Conservation (phyloP, 2,797 vertebrate genomes). For the Crocidura indochinensis region DNA sequence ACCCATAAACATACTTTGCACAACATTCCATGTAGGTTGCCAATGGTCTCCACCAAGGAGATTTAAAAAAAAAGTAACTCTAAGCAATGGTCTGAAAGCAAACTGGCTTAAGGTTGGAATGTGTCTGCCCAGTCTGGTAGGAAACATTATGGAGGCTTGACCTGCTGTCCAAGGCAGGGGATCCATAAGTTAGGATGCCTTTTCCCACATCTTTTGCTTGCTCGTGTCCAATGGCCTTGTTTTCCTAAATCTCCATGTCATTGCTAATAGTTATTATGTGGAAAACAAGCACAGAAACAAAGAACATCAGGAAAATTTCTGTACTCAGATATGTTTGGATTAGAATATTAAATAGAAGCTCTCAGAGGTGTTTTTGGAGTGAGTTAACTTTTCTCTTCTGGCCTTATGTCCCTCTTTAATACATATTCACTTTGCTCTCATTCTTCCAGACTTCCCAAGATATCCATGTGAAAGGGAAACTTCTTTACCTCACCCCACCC, state of each 20-base stretch:
- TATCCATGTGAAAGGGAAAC: neutral
- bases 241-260: conserved; percentile 9
- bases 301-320: neutral
- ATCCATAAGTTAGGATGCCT: neutral
- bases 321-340: neutral
- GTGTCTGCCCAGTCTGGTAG: neutral
- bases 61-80: neutral
- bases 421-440: neutral
- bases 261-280: neutral
- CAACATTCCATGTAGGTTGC: neutral
- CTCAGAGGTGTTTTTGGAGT: neutral
- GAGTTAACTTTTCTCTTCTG: neutral
- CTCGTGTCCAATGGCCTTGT: neutral
- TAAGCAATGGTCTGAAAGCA: neutral
- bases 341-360: neutral
- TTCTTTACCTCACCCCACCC: neutral
- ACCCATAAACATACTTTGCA: neutral
- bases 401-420: neutral
- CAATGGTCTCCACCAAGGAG: neutral
- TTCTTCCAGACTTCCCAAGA: neutral
- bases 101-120: neutral
- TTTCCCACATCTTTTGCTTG: neutral
- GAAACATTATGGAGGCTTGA: neutral
- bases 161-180: neutral
- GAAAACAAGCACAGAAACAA: neutral